Evolutionary conservation across 1,140 invertebrate genomes (phyloP), one percentile per base, ranked within the genome.

Genomic region (Acromyrmex heyeri): DNA sequence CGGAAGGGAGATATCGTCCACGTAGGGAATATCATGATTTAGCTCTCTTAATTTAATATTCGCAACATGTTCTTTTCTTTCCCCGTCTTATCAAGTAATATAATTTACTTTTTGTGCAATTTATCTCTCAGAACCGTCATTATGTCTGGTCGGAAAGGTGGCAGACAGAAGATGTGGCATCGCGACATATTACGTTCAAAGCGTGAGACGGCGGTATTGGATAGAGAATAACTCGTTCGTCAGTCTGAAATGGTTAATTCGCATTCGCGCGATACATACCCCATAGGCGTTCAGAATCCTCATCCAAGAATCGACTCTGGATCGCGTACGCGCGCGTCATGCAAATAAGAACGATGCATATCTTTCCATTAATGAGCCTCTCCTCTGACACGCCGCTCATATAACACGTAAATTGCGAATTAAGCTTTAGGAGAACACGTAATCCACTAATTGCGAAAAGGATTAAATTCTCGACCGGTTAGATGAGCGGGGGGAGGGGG

Each of bases 301-400:
- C 57, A 48, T 59, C 55, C 38, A 18, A 38, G 69, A 83, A 83
- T 83, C 79, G 79, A 72, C 67, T 55, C 16, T 7, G 38, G 67
- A 82, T 69, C 27, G 77, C 27, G 27, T 53, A 65, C 18, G 18
- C 27, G 24, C 34, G 69, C 79, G 44, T 83, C 79, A 83, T 83
- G 79, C 67, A 83, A 83, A 83, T 83, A 61, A 83, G 79, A 59
- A 30, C 69, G 69, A 83, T 75, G 79, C 69, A 83, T 61, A 83
- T 83, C 69, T 75, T 50, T 21, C 18, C 55, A 62, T 83, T 83
- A 83, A 83, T 83, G 69, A 75, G 79, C 21, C 57, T 30, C 50
- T 44, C 21, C 30, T 72, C 30, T 72, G 53, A 38, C 67, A 24
- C 67, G 10, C 16, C 18, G 34, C 18, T 44, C 55, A 14, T 48